Evolutionary conservation across 2,113 vertebrate genomes (phyloP).

Genomic region (Redunca redunca): DNA sequence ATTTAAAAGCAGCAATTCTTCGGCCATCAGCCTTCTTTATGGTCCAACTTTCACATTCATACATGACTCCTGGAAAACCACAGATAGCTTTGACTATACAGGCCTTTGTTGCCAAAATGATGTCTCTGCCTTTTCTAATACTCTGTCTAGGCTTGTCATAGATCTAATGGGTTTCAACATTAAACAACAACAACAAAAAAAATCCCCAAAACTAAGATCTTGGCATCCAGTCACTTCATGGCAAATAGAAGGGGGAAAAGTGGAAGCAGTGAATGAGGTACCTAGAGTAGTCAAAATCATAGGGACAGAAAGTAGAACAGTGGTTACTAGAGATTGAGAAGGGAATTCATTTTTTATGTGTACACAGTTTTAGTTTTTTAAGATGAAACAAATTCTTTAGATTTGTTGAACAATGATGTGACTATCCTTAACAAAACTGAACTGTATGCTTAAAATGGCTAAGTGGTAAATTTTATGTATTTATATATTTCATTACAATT

Average conservation of each 20-base stretch:
- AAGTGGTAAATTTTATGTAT: not conserved
- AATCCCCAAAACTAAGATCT: not conserved
- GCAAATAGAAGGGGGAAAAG: not conserved
- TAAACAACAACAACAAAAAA: not conserved
- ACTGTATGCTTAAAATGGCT: not conserved
- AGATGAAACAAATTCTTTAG: not conserved
- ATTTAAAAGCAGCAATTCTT: not conserved
- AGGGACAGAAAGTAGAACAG: not conserved
- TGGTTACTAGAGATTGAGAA: not conserved
- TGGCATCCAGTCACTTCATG: not conserved
- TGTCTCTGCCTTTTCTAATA: not conserved
- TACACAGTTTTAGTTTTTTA: not conserved
- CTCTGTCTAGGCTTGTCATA: not conserved
- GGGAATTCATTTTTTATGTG: not conserved
- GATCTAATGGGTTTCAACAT: not conserved
- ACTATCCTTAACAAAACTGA: not conserved
- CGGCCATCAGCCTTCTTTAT: not conserved
- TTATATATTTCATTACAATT: not conserved
- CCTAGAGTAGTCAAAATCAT: not conserved
- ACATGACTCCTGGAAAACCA: not conserved
- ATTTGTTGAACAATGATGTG: not conserved
- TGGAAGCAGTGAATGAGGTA: not conserved
- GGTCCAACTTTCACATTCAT: not conserved
- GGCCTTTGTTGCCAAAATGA: not conserved
- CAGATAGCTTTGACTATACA: not conserved